Conservation (phyloP, 2,888 invertebrate genomes). For the Galeopsomyia nigrocyanea region DNA sequence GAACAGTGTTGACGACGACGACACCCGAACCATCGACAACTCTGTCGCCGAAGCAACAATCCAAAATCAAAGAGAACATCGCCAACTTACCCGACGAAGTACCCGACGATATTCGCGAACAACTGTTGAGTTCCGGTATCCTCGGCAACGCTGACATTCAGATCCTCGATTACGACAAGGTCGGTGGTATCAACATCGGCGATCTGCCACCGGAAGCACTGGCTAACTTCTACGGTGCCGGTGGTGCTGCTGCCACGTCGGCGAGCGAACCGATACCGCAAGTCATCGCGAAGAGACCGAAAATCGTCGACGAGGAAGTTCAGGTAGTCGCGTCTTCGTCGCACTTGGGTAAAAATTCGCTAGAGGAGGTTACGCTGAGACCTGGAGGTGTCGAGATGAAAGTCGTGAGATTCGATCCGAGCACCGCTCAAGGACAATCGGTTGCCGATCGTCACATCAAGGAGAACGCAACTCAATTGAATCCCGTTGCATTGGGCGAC, state of each 20-base stretch:
- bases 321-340: constrained; percentile 30
- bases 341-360: constrained; percentile 28
- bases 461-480: constrained; percentile 80
- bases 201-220: constrained; percentile 87
- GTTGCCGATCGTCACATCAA: constrained; percentile 81
- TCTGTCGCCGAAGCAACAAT: constrained; percentile 72
- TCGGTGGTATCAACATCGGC: constrained; percentile 87
- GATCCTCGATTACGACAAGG: constrained; percentile 88
- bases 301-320: constrained; percentile 59
- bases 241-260: constrained; percentile 81
- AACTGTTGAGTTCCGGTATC: constrained; percentile 87
- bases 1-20: constrained; percentile 71
- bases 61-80: constrained; percentile 67
- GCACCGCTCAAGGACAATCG: constrained; percentile 79
- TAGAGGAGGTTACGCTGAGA: constrained; percentile 66
- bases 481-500: constrained; percentile 79
- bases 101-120: constrained; percentile 87
- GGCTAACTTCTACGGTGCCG: constrained; percentile 89
- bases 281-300: constrained; percentile 70
- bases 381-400: constrained; percentile 84
- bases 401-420: constrained; percentile 85
- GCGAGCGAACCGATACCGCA: constrained; percentile 79
- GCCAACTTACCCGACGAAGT: constrained; percentile 85
- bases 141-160: constrained; percentile 90
- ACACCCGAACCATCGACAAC: constrained; percentile 70